These are phyloP conservation scores for Stichodactyla helianthus DNA, from an alignment of 64 coral and sea anemone genomes.

Conservation along the genomic window DNA sequence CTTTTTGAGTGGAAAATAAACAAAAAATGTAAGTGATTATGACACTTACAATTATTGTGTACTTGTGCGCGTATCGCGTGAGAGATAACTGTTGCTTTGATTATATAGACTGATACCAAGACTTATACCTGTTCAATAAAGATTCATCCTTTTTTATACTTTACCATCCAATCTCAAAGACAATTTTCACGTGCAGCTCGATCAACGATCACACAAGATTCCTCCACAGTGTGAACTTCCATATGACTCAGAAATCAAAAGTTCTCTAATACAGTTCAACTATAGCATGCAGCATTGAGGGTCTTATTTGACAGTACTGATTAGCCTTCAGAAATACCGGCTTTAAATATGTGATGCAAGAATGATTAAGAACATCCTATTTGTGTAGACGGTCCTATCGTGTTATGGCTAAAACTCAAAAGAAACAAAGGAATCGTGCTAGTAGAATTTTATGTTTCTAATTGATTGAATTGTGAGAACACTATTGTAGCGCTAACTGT, in stretches of 20 bases:
- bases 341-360: background rate
- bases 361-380: background rate
- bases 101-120: background rate
- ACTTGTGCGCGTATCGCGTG: background rate
- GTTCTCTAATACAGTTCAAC: background rate
- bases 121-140: conserved; percentile 6
- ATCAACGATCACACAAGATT: background rate
- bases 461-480: background rate
- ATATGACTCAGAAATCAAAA: too few species aligned
- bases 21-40: background rate
- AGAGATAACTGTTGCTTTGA: conserved; percentile 3
- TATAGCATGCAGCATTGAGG: background rate
- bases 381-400: background rate
- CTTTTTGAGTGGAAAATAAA: background rate
- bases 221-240: too few species aligned
- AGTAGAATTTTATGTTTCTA: background rate
- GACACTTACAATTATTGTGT: background rate
- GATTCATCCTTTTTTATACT: background rate
- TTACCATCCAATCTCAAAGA: background rate
- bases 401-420: background rate
- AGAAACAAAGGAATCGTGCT: background rate
- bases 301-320: background rate
- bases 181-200: background rate
- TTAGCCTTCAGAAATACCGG: background rate
- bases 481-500: background rate